These are phyloP conservation scores for Cottoperca gobio DNA, from an alignment of 2,797 vertebrate genomes.

Conservation along the genomic window DNA sequence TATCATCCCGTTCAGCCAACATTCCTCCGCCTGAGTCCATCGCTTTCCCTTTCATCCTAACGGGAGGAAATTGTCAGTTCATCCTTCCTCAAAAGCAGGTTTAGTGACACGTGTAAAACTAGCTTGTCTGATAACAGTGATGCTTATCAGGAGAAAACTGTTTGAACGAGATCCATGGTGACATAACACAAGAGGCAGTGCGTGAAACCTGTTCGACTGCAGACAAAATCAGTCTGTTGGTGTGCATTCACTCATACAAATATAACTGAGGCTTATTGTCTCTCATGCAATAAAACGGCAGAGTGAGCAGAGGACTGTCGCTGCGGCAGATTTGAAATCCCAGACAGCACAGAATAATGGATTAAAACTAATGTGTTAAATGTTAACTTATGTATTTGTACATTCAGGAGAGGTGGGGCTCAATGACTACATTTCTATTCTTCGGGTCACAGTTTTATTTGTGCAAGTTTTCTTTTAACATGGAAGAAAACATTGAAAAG, in stretches of 20 bases:
- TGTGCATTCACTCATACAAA: constrained; percentile 68
- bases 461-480: too few species aligned
- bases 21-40: constrained; percentile 32
- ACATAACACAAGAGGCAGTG: constrained; percentile 54
- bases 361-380: background rate
- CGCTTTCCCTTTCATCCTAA: background rate
- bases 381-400: too few species aligned
- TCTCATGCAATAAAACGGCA: constrained; percentile 32
- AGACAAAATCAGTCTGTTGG: constrained; percentile 58
- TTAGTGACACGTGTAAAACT: constrained; percentile 3
- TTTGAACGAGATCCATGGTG: constrained; percentile 42
- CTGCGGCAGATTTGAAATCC: background rate
- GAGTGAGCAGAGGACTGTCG: constrained; percentile 26
- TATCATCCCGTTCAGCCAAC: constrained; percentile 25
- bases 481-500: too few species aligned
- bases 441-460: too few species aligned
- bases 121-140: constrained; percentile 13
- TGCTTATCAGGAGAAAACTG: constrained; percentile 41
- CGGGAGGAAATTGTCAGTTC: constrained; percentile 31
- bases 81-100: constrained; percentile 22
- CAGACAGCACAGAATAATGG: background rate
- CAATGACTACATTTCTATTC: too few species aligned
- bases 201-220: constrained; percentile 52
- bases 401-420: too few species aligned
- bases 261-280: constrained; percentile 61